Evolutionary conservation across 2,888 invertebrate genomes (phyloP), one percentile per base, ranked within the genome.

Genomic region (Tenthredo livida): DNA sequence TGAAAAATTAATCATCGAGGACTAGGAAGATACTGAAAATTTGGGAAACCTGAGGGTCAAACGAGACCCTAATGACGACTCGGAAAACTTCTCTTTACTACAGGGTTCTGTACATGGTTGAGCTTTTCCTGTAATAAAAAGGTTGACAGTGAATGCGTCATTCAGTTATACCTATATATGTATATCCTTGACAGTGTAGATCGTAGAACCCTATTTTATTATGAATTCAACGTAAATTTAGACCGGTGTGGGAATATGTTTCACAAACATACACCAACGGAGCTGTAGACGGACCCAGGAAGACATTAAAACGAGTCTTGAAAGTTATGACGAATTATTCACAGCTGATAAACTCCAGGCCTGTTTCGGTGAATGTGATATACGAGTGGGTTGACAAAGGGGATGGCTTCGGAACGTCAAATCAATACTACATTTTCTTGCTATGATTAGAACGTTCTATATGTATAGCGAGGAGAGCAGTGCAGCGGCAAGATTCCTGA

Each of bases 281-380:
- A 21, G 21, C 37, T 37, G 29, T 15, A 25, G 10, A 15, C 17
- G n/a, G n/a, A 21, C 15, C 58, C 10, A 58, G 37, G 61, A 80
- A 80, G 80, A 80, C 80, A 80, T 80, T 80, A 80, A 80, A 80
- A 80, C 80, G 58, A 58, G 21, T 80, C 80, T 40, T 29, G 33
- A 61, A 61, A 58, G 80, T 80, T 80, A 80, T 80, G 80, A 61
- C 80, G 80, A 80, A 80, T 80, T 80, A 80, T 61, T 80, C 61
- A 80, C 80, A 80, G 80, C 80, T 80, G 40, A 80, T 80, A 80
- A 80, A 80, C 33, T 80, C 21, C 80, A 80, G 80, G 80, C 80
- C 58, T 80, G 80, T 80, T 80, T 80, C 40, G 37, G 21, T 21
- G 21, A 58, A 29, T 40, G 80, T 80, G 78, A 80, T 80, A 50